Evolutionary conservation across 1,140 invertebrate genomes (phyloP), one percentile per base, ranked within the genome.

Genomic region (Meloidogyne floridensis): DNA sequence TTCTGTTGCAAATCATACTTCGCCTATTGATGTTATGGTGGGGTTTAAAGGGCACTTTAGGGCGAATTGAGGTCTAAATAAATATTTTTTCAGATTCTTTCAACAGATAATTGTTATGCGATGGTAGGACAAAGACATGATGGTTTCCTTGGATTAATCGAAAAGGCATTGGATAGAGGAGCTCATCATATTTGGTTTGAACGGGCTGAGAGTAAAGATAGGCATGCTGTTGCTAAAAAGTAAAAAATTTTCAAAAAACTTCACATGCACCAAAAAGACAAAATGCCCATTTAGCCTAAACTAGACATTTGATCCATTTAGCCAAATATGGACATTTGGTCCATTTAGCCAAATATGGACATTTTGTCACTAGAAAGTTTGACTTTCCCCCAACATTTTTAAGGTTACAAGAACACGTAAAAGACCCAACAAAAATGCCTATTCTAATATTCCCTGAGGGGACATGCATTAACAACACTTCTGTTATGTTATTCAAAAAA

Each of bases 401-500:
- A 18, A 85, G 15, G 20, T 18, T 79, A n/a, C n/a, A 20, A 65
- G 86, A 85, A 20, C 97, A 99, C 90, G 95, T 98, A 13, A 94
- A 95, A 15, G 95, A 97, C 91, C 93, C 93, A 18, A 93, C 93
- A 82, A 98, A 98, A 91, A 94, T 97, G 54, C 98, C 98, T 0
- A 98, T 99, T 88, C 92, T 99, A 6, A 99, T 99, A 89, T 99
- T 99, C 91, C 98, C 98, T 0, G 98, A 99, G 92, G 98, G 92
- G 86, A 98, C 98, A 0, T 99, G 97, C 91, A 98, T 99, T 81
- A 99, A 99, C 90, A 99, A 99, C 90, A 99, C 97, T 18, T 81
- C 96, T 1, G 98, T 99, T 0, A 99, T 99, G 97, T 97, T 99
- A 92, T 99, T 99, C 91, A 98, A 98, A 91, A 99, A 98, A 92